Conservation (phyloP, 2,888 invertebrate species). For the Hydriomena furcata region DNA sequence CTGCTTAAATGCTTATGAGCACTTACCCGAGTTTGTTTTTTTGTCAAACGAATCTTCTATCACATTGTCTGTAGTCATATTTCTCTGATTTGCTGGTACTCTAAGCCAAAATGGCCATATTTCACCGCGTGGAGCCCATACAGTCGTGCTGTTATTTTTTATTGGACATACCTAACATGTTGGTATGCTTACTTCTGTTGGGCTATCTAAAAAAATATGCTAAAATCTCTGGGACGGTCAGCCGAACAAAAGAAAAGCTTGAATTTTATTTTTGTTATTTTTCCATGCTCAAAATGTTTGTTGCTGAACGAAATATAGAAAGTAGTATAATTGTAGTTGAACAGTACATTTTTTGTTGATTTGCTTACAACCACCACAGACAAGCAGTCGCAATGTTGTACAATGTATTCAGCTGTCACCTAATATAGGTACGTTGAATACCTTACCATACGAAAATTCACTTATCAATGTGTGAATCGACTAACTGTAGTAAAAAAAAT, state of each 20-base stretch:
- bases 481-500: too few relatives aligned
- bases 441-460: too few relatives aligned
- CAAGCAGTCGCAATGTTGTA: too few relatives aligned
- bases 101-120: constrained; percentile 9
- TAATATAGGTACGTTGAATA: too few relatives aligned
- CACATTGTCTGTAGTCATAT: constrained; percentile 11
- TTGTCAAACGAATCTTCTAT: constrained; percentile 8
- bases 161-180: constrained; percentile 60
- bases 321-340: too few relatives aligned
- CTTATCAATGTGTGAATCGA: too few relatives aligned
- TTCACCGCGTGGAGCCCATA: constrained; percentile 19
- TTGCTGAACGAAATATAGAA: too few relatives aligned
- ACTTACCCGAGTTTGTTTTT: constrained; percentile 13
- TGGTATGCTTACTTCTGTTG: constrained; percentile 37
- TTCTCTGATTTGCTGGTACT: constrained; percentile 16
- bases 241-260: constrained; percentile 29
- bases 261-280: background rate
- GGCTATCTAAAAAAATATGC: constrained; percentile 67
- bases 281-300: too few relatives aligned
- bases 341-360: too few relatives aligned
- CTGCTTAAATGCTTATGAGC: constrained; percentile 1
- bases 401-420: too few relatives aligned
- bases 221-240: constrained; percentile 53
- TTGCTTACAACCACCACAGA: too few relatives aligned
- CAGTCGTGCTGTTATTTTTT: constrained; percentile 54